Evolutionary conservation across 1,140 invertebrate genomes (phyloP), one percentile per base, ranked within the genome.

Genomic region (Macrotrachela quadricornifera): DNA sequence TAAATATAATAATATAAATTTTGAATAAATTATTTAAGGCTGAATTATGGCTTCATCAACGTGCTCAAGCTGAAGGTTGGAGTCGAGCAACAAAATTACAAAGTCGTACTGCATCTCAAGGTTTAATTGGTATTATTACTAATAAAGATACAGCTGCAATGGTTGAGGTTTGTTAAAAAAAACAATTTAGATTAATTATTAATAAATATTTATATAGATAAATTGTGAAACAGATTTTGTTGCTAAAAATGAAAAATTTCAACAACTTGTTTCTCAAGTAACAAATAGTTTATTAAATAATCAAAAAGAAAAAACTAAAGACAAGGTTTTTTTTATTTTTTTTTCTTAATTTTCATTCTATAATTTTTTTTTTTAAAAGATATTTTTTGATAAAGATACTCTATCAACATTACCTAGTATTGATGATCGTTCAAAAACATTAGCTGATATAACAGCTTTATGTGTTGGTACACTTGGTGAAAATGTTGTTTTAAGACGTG

Each of bases 161-260:
- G 57, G 54, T 73, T n/a, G 70, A 73, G 62, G 69, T 74, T 55
- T 30, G 21, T 30, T 30, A 4, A 50, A 53, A 50, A n/a, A 4
- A 15, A 41, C 37, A 14, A 16, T 60, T 48, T 51, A 15, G 42
- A 36, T 43, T 18, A 14, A 37, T 49, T 38, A 18, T 45, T 54
- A 50, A 38, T 2, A 43, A 50, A 8, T 30, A 4, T n/a, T 54
- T 46, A 45, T 55, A 38, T 57, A 70, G 67, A 61, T 71, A 10
- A 95, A 95, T 63, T 96, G 88, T 71, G 90, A 96, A 69, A 95
- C 90, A 36, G 90, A 95, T 69, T 94, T 95, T 77, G 88, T 95
- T 9, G 80, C 87, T 1, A 77, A 80, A 53, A 94, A 94, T 73
- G 78, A 81, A 46, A 79, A 83, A 57, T 94, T 95, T 65, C 78